Evolutionary conservation across 1,140 invertebrate species (phyloP), one percentile per base, ranked within the genome.

Genomic region (Pachypeltis micranthus): DNA sequence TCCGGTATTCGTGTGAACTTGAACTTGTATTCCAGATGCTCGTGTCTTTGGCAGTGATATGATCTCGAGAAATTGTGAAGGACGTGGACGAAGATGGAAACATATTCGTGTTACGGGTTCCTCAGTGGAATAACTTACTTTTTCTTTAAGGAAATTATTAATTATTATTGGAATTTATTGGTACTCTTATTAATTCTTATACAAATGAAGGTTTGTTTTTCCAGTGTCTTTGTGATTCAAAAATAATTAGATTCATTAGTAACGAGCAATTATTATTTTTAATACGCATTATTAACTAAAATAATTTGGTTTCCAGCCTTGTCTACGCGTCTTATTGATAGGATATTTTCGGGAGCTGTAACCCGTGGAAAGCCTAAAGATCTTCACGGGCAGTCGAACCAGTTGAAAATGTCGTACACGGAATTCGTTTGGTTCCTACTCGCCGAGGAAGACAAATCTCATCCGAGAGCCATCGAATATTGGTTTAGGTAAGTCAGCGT

Each of bases 351-450:
- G 29, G 94, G 96, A 28, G 95, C 94, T 65, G 95, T 99, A 10
- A 96, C 91, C 0, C 81, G 90, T 68, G 84, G 84, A 62, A 83
- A 83, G 31, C 51, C 21, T 44, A 67, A 67, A 39, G 56, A 79
- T 78, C 68, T 75, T 78, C 39, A 47, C 19, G 62, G 63, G 44
- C 57, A 62, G 21, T 61, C 55, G 21, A 60, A 60, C 1, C 80
- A 84, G 59, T 84, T 83, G 28, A 82, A 91, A 70, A 97, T 98
- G 92, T 93, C 89, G 54, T 98, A 99, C 71, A 90, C 91, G 0
- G 96, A 99, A 74, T 99, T 99, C 77, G 96, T 99, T 1, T 98
- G 95, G 91, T 99, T 99, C 75, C 80, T 99, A 44, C 80, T 99
- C 0, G 93, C 96, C 29, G 97, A 99, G 73, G 97, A 99, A 76